phyloP scores from a whole-genome alignment of 2,888 invertebrate species.

The Melieria crassipennis region DNA sequence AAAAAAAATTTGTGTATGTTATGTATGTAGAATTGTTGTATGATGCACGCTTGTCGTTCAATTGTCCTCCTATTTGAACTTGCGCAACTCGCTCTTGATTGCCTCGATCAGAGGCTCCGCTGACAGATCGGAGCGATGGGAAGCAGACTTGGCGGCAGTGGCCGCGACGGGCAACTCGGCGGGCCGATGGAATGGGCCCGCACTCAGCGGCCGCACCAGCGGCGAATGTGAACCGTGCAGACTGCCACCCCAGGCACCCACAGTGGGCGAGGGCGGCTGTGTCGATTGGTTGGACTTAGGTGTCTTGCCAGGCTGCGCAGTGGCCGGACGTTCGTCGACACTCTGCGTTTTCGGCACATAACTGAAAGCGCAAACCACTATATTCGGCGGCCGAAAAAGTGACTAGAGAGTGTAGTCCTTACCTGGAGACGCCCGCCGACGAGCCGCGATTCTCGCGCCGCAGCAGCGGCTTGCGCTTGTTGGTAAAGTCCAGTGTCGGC shows the following conservation, averaged over 20 bases:
- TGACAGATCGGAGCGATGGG: slow-evolving; percentile 70
- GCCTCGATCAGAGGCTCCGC: slow-evolving; percentile 85
- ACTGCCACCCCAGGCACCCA: slow-evolving; percentile 68
- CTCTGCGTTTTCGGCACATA: slow-evolving; percentile 51
- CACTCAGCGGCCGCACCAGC: slow-evolving; percentile 72
- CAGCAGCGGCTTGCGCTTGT: slow-evolving; percentile 55
- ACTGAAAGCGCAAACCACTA: slow-evolving; percentile 36
- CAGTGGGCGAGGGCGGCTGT: slow-evolving; percentile 65
- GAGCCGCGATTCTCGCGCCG: slow-evolving; percentile 63
- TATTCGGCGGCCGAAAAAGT: too few relatives aligned
- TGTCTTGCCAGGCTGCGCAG: slow-evolving; percentile 61
- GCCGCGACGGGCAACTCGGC: slow-evolving; percentile 59
- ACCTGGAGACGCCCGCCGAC: slow-evolving; percentile 63
- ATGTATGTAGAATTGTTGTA: too few relatives aligned
- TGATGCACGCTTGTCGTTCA: slow-evolving; percentile 10
- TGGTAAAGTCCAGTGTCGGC: slow-evolving; percentile 58
- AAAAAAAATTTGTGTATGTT: too few relatives aligned
- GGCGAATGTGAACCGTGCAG: slow-evolving; percentile 69
- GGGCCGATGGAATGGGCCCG: slow-evolving; percentile 72
- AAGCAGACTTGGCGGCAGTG: slow-evolving; percentile 10
- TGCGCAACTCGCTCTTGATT: slow-evolving; percentile 77
- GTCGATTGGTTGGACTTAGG: slow-evolving; percentile 60
- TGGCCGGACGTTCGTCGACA: slow-evolving; percentile 58
- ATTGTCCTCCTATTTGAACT: slow-evolving; percentile 58
- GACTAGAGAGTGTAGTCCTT: not conserved